Evolutionary conservation across 2,113 vertebrate species (phyloP).

Genomic region (Aptenodytes forsteri): DNA sequence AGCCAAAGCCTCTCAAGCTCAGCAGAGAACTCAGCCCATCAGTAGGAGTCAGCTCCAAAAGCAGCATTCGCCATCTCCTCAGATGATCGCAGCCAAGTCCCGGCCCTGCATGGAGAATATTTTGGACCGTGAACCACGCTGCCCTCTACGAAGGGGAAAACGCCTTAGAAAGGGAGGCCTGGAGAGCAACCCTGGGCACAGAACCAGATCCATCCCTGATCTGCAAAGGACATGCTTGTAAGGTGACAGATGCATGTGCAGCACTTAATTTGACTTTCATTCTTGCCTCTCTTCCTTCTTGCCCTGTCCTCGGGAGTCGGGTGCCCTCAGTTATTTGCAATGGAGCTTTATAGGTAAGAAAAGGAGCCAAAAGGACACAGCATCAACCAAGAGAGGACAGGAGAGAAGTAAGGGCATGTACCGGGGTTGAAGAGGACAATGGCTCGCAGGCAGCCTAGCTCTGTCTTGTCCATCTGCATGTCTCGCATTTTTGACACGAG

Average conservation of each 20-base stretch:
- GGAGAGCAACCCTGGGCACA: neutral
- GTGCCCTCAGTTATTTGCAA: neutral
- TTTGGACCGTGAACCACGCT: neutral
- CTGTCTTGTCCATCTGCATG: constrained; percentile 99
- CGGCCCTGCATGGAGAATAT: neutral
- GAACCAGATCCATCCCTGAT: neutral
- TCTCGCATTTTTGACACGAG: constrained; percentile 99
- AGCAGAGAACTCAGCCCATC: neutral
- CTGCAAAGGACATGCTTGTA: neutral
- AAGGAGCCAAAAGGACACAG: neutral
- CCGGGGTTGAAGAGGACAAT: constrained; percentile 98
- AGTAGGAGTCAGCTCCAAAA: neutral
- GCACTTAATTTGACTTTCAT: neutral
- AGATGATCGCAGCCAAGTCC: accelerated
- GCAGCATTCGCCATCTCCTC: neutral
- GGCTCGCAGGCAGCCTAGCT: constrained; percentile 95
- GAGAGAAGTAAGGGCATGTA: constrained; percentile 20
- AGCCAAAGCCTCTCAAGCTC: neutral
- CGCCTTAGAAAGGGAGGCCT: neutral
- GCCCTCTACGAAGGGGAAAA: neutral
- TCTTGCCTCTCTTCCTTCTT: neutral
- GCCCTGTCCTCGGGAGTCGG: neutral
- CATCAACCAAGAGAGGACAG: neutral
- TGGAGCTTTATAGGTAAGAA: neutral
- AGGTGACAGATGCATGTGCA: neutral